Conservation (phyloP, 2,888 invertebrate genomes). For the Morpho deidamia region DNA sequence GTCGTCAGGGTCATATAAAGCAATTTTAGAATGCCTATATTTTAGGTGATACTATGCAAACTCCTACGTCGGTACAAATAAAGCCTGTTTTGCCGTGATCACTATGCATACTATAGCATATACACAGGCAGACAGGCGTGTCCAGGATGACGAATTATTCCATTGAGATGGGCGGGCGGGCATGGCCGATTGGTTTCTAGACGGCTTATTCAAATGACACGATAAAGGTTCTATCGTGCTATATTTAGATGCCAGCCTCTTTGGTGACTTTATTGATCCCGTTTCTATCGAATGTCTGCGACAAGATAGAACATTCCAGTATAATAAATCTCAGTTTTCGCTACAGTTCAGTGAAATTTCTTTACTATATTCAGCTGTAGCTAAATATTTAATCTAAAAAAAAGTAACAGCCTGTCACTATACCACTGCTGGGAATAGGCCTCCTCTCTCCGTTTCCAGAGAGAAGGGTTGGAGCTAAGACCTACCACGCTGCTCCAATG, state of each 20-base stretch:
- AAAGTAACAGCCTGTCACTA: no score
- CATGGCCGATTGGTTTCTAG: constrained; percentile 21
- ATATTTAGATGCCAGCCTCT: neutral
- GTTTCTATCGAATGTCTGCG: constrained; percentile 3
- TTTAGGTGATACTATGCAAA: neutral
- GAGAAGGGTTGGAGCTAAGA: no score
- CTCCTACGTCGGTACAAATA: neutral
- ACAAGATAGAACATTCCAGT: no score
- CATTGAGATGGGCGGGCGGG: constrained; percentile 36
- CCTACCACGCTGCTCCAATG: no score
- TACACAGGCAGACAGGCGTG: constrained; percentile 38
- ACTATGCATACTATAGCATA: neutral
- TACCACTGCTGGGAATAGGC: no score
- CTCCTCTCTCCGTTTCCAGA: no score
- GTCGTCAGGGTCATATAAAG: no score
- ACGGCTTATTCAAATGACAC: constrained; percentile 12
- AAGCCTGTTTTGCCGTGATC: neutral
- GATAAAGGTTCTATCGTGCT: constrained; percentile 1
- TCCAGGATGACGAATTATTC: constrained; percentile 41
- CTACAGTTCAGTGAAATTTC: no score
- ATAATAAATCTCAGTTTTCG: no score
- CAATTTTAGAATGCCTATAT: neutral
- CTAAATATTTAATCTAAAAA: no score
- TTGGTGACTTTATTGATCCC: constrained; percentile 2
- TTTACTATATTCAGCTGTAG: no score